phyloP scores from a whole-genome alignment of 2,888 invertebrate species.

The Pseudococcus longispinus region DNA sequence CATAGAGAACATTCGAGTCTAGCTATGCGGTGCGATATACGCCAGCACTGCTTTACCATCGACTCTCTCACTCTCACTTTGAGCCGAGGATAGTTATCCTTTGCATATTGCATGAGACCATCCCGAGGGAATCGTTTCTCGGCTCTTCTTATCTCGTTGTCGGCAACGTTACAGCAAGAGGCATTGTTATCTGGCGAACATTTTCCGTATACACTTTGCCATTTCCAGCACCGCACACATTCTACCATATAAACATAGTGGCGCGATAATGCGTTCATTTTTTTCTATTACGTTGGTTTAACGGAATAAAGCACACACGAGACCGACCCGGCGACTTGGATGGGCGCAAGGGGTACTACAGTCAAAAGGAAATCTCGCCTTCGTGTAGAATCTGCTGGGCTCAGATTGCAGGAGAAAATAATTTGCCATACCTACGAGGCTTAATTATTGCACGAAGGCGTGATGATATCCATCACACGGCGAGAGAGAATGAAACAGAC shows the following conservation, averaged over 20 bases:
- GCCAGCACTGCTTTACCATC: no score
- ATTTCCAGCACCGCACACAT: slow-evolving; percentile 43
- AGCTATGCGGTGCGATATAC: neutral
- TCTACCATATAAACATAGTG: neutral
- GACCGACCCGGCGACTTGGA: no score
- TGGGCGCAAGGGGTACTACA: no score
- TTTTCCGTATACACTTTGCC: neutral
- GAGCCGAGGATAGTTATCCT: slow-evolving; percentile 47
- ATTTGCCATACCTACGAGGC: slow-evolving; percentile 20
- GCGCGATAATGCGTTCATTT: slow-evolving; percentile 38
- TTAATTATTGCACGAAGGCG: slow-evolving; percentile 12
- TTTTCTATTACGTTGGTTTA: neutral
- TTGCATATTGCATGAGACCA: slow-evolving; percentile 53
- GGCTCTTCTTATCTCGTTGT: slow-evolving; percentile 50
- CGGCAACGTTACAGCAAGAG: neutral
- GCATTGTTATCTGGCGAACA: slow-evolving; percentile 3
- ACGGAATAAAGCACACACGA: neutral
- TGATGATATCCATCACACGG: neutral
- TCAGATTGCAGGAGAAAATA: neutral
- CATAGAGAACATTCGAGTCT: neutral
- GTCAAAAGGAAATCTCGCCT: no score
- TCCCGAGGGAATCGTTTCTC: slow-evolving; percentile 54
- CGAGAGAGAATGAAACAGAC: neutral
- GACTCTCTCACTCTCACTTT: neutral
- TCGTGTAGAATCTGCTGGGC: no score